phyloP scores from a whole-genome alignment of 2,888 invertebrate genomes.

The Ennomos quercinarius region DNA sequence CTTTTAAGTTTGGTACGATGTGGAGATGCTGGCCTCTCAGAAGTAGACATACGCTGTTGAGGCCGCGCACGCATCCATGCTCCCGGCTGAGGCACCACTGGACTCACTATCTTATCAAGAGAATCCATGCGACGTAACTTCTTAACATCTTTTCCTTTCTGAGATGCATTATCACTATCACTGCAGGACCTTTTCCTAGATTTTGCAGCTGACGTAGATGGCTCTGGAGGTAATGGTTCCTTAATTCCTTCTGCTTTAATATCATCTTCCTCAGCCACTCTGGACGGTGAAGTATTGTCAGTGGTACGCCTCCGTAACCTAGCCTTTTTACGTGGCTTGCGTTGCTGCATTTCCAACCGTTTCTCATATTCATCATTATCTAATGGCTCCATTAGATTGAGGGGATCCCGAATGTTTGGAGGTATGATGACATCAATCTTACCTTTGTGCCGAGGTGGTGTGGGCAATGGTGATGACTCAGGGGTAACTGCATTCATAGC shows the following conservation, averaged over 20 bases:
- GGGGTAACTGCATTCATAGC: conserved; percentile 96
- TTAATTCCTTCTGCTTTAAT: conserved; percentile 66
- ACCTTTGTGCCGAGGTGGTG: conserved; percentile 91
- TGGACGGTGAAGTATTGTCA: conserved; percentile 72
- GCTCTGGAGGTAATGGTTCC: conserved; percentile 70
- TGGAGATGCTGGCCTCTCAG: conserved; percentile 79
- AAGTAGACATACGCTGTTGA: conserved; percentile 66
- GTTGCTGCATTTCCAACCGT: conserved; percentile 88
- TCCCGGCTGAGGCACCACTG: conserved; percentile 95
- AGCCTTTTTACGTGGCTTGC: conserved; percentile 88
- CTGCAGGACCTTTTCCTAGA: conserved; percentile 80
- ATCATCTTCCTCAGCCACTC: conserved; percentile 48
- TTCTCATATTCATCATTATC: conserved; percentile 94
- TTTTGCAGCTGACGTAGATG: conserved; percentile 70
- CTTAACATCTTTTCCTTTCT: conserved; percentile 79
- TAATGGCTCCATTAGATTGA: conserved; percentile 93
- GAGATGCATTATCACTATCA: conserved; percentile 84
- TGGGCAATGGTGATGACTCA: conserved; percentile 95
- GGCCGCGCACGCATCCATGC: conserved; percentile 89
- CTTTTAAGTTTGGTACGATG: conserved; percentile 67
- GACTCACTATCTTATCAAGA: conserved; percentile 96
- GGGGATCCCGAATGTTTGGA: conserved; percentile 95
- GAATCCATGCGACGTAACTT: conserved; percentile 89
- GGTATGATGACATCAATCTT: conserved; percentile 96
- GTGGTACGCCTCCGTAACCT: conserved; percentile 82